phyloP scores from a whole-genome alignment of 1,140 invertebrate species.

The Drosophila ficusphila region DNA sequence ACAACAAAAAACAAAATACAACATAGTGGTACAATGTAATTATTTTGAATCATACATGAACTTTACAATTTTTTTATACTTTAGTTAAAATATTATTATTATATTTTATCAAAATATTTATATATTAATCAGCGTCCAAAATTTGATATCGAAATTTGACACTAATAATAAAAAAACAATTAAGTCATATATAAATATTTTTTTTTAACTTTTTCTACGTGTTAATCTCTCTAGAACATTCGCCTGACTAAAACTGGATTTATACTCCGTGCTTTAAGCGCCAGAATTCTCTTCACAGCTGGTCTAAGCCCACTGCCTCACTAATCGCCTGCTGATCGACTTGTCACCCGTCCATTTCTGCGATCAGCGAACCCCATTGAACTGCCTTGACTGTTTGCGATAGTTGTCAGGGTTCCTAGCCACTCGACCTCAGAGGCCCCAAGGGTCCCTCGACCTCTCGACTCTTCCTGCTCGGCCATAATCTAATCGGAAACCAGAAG shows the following conservation, averaged over 20 bases:
- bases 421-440: conserved; percentile 20
- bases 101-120: no score
- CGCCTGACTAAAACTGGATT: background rate
- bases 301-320: background rate
- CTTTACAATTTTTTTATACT: no score
- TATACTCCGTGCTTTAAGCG: background rate
- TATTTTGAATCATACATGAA: no score
- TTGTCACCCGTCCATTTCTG: conserved; percentile 8
- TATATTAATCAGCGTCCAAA: no score
- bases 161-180: no score
- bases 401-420: background rate
- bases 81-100: no score
- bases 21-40: no score
- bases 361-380: conserved; percentile 5
- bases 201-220: background rate
- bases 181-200: no score
- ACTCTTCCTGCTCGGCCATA: conserved; percentile 31
- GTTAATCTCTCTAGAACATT: background rate
- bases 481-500: conserved; percentile 52
- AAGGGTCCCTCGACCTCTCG: conserved; percentile 11
- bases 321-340: conserved; percentile 7
- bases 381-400: conserved; percentile 33
- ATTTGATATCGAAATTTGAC: no score
- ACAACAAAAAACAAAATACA: no score
- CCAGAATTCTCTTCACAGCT: background rate